Base-by-base conservation (phyloP, 2,113 vertebrate species). In the Meriones unguiculatus region DNA sequence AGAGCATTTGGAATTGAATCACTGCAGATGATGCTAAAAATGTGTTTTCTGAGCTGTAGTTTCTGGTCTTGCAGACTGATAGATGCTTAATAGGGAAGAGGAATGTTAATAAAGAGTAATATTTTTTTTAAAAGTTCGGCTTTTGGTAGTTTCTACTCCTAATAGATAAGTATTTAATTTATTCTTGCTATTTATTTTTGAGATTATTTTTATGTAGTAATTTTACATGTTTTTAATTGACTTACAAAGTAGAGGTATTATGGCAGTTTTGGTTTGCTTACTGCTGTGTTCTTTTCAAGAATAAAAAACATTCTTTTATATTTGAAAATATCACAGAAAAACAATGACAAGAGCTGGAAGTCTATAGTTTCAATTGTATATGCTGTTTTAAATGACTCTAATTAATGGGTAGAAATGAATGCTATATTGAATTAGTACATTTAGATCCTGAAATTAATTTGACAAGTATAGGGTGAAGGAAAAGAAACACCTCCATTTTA, bases 401-500 rank as follows among this genome's bases (percentile, higher is more conserved):
- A 82, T 64, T 90, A 96, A 91, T 57, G 69, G 18, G 18, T 38
- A 64, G 30, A 62, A 87, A 87, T 91, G 1, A 38, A 78, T 20
- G 4, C 50, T n/a, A 7, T 87, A 54, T 13, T 81, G 85, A 92
- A 93, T 96, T 93, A 24, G 32, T 82, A 65, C 14, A 90, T 20
- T 10, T 86, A n/a, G 46, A 9, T 86, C 72, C 65, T 95, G 59
- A 97, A 92, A 87, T 95, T 70, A 96, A 64, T 57, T 93, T 52
- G 30, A 70, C 41, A 95, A 81, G 5, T 38, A 69, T 0, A 64
- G 32, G 59, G 88, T 91, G 76, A 90, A 86, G 6, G 65, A 95
- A 96, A 93, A 85, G 52, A 92, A 70, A 67, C 62, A 70, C 85
- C 54, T 24, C 2, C 35, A 95, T 94, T 95, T 97, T 88, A 77